Base-by-base conservation (phyloP, 2,113 vertebrate species). In the Chloroceryle aenea region DNA sequence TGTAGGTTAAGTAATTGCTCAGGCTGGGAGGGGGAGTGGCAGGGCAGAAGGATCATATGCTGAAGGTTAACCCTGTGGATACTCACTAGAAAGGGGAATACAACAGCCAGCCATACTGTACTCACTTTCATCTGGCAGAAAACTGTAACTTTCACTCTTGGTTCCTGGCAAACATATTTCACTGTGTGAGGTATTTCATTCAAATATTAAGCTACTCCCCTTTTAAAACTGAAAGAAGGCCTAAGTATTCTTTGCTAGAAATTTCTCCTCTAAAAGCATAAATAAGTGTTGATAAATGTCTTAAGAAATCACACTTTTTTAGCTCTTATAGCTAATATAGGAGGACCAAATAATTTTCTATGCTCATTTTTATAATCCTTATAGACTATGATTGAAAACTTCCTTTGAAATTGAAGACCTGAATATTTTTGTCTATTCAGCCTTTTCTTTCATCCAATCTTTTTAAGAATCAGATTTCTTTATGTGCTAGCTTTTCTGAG, bases 371-470 rank as follows among this genome's bases (percentile, higher is more conserved):
- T 56, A 68, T 67, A 82, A 50, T 74, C 52, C 29, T 93, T 77
- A 89, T 82, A 89, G 90, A 72, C n/a, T 73, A 73, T 87, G 85
- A 87, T 75, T 63, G 74, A 94, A 95, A 93, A 73, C 30, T 90
- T 89, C 48, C 45, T 87, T 84, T 90, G 89, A 92, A 92, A 94
- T 76, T 75, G 58, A 89, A 89, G 74, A 89, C 45, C 43, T 56
- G 43, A 85, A 82, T 95, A 67, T 87, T 93, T 81, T 82, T 76
- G 26, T 85, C 27, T 34, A 79, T 91, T 90, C 85, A 93, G 58
- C 10, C 5, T 93, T 94, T 89, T 89, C 69, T 89, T 94, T 93
- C 61, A 85, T 72, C 66, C 52, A 61, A 32, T 72, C 47, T 50
- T 89, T 88, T 87, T 42, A 87, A 42, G 53, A 89, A 93, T 87